A percentile compares a stretch with the other conserved stretches of the same genome.
phyloP scores from a whole-genome alignment of 2,113 vertebrate species.

The Typhlomys cinereus region DNA sequence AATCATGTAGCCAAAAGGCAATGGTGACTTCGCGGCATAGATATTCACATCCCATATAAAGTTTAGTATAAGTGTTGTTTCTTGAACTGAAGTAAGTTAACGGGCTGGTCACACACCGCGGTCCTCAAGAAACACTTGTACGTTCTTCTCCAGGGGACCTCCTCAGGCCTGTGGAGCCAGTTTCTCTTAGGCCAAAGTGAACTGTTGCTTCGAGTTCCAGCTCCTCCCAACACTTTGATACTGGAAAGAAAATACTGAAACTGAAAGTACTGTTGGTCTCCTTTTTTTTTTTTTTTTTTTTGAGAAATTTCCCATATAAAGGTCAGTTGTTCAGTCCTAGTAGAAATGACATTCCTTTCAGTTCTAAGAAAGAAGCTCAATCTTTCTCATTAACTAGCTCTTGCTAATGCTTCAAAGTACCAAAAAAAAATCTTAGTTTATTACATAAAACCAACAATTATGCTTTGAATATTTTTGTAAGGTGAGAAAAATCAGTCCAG shows the following conservation, averaged over 20 bases:
- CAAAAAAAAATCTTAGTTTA: neutral
- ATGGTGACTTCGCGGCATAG: no score
- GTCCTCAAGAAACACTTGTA: no score
- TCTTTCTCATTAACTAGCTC: constrained; percentile 57
- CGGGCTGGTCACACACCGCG: no score
- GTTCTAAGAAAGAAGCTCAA: neutral
- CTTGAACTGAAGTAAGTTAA: no score
- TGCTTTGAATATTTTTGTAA: constrained; percentile 1
- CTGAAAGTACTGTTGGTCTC: neutral
- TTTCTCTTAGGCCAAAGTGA: neutral
- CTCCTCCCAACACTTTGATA: neutral
- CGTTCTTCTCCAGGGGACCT: neutral
- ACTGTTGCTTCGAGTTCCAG: neutral
- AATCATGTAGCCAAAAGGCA: no score
- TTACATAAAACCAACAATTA: neutral
- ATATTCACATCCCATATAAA: no score
- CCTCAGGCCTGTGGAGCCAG: neutral
- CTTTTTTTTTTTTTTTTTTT: no score
- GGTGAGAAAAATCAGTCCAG: constrained; percentile 23
- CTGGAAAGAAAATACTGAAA: neutral
- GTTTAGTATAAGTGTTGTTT: no score
- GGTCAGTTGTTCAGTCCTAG: neutral
- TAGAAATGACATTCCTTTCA: constrained; percentile 53
- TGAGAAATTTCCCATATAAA: no score
- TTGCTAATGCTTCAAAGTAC: constrained; percentile 13